Evolutionary conservation across 1,140 invertebrate species (phyloP).

Genomic region (Nymphalis io): DNA sequence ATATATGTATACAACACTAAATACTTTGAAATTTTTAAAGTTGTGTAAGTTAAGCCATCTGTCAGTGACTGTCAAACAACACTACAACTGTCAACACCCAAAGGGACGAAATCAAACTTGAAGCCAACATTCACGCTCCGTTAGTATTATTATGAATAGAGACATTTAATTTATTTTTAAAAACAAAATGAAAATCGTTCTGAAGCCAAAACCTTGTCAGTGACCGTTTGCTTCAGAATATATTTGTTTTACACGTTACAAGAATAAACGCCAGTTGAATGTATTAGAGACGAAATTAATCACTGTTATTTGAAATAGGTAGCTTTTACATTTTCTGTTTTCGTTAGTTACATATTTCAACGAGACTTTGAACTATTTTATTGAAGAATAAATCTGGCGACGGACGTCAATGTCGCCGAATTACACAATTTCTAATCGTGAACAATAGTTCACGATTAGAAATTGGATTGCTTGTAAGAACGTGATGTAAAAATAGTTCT

Average conservation of each 20-base stretch:
- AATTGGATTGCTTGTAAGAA: not conserved
- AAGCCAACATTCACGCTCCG: conserved; percentile 8
- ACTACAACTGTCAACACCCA: not conserved
- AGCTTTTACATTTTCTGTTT: not conserved
- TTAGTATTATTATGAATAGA: conserved; percentile 3
- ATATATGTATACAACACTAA: too few relatives aligned
- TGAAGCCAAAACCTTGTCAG: conserved; percentile 38
- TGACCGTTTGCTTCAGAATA: conserved; percentile 40
- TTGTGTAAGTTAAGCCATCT: too few relatives aligned
- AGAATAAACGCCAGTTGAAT: conserved; percentile 38
- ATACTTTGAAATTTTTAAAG: too few relatives aligned
- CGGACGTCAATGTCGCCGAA: not conserved
- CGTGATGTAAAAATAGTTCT: not conserved
- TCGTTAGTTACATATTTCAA: conserved; percentile 15
- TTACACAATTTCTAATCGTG: not conserved
- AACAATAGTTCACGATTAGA: conserved; percentile 1
- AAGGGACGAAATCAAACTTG: not conserved
- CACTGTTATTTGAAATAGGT: not conserved
- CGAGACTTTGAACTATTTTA: conserved; percentile 7
- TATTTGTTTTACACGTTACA: conserved; percentile 42
- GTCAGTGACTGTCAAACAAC: too few relatives aligned
- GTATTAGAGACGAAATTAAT: not conserved
- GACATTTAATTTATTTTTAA: conserved; percentile 31
- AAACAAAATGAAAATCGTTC: conserved; percentile 16
- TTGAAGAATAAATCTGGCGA: conserved; percentile 11